Conservation (phyloP, 2,113 vertebrate species). For the Paradoxurus hermaphroditus region DNA sequence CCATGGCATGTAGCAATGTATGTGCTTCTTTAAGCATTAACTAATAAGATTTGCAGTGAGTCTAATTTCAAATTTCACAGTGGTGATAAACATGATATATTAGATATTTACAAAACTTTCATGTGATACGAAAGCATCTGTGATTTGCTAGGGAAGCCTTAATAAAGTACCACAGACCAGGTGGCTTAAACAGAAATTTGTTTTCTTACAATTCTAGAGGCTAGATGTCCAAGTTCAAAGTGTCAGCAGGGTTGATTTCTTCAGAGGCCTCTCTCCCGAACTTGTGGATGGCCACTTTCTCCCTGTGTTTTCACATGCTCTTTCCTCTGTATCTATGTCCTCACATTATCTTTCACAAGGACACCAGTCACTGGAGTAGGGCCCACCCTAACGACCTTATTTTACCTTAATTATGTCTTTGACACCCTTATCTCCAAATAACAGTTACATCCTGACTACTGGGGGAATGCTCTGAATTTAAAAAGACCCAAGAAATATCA, state of each 20-base stretch:
- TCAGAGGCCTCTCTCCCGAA: neutral
- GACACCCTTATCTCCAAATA: neutral
- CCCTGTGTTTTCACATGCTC: neutral
- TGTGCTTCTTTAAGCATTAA: neutral
- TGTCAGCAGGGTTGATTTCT: neutral
- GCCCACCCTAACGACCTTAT: neutral
- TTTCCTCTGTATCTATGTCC: neutral
- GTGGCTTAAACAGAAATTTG: neutral
- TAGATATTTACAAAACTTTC: neutral
- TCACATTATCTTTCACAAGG: neutral
- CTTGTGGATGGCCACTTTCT: neutral
- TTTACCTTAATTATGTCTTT: neutral
- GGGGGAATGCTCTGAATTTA: neutral
- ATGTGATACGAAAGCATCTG: neutral
- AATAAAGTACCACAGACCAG: neutral
- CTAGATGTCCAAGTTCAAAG: neutral
- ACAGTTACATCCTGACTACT: neutral
- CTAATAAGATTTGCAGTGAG: neutral
- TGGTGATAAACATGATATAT: neutral
- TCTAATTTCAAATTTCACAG: neutral
- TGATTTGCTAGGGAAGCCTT: neutral
- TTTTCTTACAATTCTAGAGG: neutral
- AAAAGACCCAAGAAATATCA: neutral
- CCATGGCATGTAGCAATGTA: neutral
- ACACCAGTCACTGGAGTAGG: neutral